Evolutionary conservation across 2,888 invertebrate genomes (phyloP), one percentile per base, ranked within the genome.

Genomic region (Drosophila helvetica): DNA sequence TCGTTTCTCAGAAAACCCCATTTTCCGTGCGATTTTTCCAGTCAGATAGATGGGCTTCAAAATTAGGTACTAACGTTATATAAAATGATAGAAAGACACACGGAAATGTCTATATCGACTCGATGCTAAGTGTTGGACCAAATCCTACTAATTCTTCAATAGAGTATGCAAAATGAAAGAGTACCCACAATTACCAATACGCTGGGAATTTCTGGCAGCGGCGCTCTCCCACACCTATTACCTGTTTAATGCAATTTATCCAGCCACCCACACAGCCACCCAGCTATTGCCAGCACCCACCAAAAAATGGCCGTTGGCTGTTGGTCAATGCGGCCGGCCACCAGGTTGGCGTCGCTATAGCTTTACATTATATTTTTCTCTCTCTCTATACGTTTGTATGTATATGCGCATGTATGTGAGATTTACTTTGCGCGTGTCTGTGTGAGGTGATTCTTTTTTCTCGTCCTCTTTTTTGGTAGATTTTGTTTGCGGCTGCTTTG

Each of bases 271-370:
- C 38, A 25, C 15, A 12, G 18, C 60, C 61, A 19, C 18, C 61
- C 61, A 38, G 15, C 6, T 6, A 38, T 15, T 6, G 38, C 38
- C 38, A 38, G 38, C 15, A 38, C 27, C 70, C 70, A 70, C 59
- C 68, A 30, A 65, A 79, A 88, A 84, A 87, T 89, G 85, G 85
- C 86, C 82, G 71, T 74, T 69, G 82, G 85, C 82, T 76, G 79
- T 78, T 83, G 83, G 83, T 84, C 89, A 84, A 70, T 89, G 89
- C 66, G 83, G 89, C 89, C 87, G 89, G 89, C 87, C 87, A 87
- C 85, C 83, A 85, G 82, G 71, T 85, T 87, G 89, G 89, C 82
- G 82, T 88, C 82, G 71, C 65, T 73, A 74, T 46, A 64, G 63
- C 65, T 78, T 77, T 78, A 71, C 78, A 84, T 82, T 88, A 73